Percentiles rank a stretch among this genome's conserved stretches.
phyloP scores from a whole-genome alignment of 92 coral and sea anemone species.

The Phenganax subtilis region DNA sequence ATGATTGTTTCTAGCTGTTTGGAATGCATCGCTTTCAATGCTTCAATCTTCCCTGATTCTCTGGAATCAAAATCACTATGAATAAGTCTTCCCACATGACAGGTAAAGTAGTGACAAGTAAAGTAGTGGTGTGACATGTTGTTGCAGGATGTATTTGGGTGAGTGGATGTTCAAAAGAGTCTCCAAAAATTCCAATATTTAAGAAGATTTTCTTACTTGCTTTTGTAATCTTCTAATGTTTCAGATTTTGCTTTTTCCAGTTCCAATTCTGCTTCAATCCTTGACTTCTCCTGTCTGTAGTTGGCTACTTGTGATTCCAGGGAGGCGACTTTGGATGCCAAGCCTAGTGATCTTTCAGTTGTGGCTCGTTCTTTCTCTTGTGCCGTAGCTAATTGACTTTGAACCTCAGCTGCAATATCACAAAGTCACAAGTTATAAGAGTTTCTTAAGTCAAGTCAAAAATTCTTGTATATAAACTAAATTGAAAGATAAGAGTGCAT shows the following conservation, averaged over 20 bases:
- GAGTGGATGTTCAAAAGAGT: too few relatives aligned
- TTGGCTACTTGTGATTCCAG: conserved; percentile 83
- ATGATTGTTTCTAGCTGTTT: conserved; percentile 69
- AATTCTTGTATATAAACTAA: neutral
- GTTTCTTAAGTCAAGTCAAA: neutral
- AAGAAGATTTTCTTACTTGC: conserved; percentile 50
- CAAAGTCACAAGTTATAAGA: neutral
- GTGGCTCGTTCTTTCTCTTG: conserved; percentile 92
- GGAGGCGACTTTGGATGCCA: conserved; percentile 65
- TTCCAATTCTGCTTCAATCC: conserved; percentile 86
- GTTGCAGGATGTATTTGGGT: too few relatives aligned
- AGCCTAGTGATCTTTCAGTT: conserved; percentile 67
- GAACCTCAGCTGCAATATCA: conserved; percentile 64
- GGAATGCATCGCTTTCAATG: conserved; percentile 60
- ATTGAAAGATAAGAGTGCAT: neutral
- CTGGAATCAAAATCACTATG: conserved; percentile 29
- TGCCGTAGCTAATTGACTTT: conserved; percentile 64
- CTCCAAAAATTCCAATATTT: neutral
- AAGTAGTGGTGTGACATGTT: neutral
- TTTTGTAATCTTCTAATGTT: conserved; percentile 68
- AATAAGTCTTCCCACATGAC: neutral
- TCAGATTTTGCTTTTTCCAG: conserved; percentile 70
- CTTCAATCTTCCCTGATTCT: conserved; percentile 73
- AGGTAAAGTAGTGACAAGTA: neutral
- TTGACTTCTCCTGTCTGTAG: conserved; percentile 85